phyloP scores from a whole-genome alignment of 2,888 invertebrate genomes.

The Lysandra bellargus region DNA sequence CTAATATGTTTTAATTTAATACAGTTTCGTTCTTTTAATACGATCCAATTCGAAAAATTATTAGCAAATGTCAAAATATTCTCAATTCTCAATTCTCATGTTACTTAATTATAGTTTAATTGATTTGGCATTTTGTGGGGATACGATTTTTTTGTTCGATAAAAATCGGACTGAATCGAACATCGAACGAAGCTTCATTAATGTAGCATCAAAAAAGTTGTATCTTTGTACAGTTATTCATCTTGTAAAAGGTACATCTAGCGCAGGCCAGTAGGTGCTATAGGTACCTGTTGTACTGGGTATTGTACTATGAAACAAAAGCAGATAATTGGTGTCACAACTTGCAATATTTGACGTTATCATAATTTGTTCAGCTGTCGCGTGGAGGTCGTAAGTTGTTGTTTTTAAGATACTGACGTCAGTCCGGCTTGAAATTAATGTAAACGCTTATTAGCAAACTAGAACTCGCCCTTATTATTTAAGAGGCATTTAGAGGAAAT shows the following conservation, averaged over 20 bases:
- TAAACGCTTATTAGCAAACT: background rate
- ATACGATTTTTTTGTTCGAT: no score
- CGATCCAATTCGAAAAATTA: no score
- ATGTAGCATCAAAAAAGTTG: no score
- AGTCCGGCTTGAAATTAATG: constrained; percentile 8
- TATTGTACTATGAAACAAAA: constrained; percentile 10
- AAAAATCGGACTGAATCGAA: no score
- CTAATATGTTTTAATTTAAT: no score
- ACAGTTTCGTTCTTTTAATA: no score
- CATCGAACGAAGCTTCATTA: no score
- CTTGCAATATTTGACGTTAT: constrained; percentile 13
- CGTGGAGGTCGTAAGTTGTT: constrained; percentile 16
- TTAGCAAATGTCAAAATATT: no score
- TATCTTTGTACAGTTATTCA: background rate
- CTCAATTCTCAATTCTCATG: no score
- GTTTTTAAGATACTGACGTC: constrained; percentile 18
- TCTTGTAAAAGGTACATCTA: background rate
- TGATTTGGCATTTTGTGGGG: no score
- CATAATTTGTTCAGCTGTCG: constrained; percentile 22
- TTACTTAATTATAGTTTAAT: no score
- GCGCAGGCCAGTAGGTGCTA: background rate
- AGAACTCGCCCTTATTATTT: background rate
- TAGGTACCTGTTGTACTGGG: background rate
- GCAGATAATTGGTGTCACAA: constrained; percentile 10
- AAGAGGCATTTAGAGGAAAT: background rate